Base-by-base conservation (phyloP, 2,113 vertebrate genomes). In the Tachuris rubrigastra region DNA sequence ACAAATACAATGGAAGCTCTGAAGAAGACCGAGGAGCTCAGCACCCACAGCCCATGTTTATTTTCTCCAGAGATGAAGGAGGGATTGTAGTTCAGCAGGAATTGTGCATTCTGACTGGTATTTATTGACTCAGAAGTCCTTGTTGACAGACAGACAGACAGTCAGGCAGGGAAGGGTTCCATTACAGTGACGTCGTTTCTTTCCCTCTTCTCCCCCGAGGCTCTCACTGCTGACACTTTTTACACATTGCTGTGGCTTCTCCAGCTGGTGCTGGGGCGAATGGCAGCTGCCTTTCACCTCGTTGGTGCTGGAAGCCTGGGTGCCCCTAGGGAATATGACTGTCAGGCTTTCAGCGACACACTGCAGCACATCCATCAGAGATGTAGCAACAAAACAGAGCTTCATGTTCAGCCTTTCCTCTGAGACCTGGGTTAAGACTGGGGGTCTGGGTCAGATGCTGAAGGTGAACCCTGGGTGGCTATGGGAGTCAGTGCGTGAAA, bases 41-140 rank as follows among this genome's bases (percentile, higher is more conserved):
- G 95, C 92, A 97, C 94, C 96, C 87, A 96, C 63, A 62, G 76
- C 68, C 87, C 77, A 5, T 98, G 97, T 98, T 98, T 98, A 98
- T 98, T 98, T 98, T 98, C 96, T 97, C 97, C 98, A 95, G 89
- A 97, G 94, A 97, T 89, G 85, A 95, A 96, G 90, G 23, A 93
- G 88, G 58, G 87, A 89, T 95, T 90, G 69, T 68, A 96, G 97
- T 97, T 98, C 98, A 97, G 88, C 77, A 73, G 87, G 86, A 98
- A 93, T 95, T 96, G 93, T 93, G 96, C 95, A 3, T 98, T 97
- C 81, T 96, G 97, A 94, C 97, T 94, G 93, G 77, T 98, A 98
- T 98, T 98, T 98, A 97, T 98, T 98, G 98, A 98, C 89, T 96
- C 97, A 97, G 96, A 98, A 96, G 94, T 78, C 95, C 95, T 93